Base-by-base conservation (phyloP, 2,888 invertebrate species). In the Pomacea canaliculata region DNA sequence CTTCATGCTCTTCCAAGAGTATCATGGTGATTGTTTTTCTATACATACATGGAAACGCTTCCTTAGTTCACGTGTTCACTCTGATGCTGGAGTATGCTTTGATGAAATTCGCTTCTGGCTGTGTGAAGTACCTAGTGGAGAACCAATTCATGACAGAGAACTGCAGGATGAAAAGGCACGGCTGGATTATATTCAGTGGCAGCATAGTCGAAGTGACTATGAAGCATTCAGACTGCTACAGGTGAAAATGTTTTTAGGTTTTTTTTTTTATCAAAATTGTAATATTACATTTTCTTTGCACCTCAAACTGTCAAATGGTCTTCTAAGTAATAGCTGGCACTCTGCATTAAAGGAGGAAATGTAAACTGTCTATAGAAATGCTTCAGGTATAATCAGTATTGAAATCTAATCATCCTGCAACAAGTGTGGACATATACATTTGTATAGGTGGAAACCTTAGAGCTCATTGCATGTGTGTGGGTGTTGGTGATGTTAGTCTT, bases 21-120 rank as follows among this genome's bases (percentile, higher is more conserved):
- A 86, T n/a, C 89, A 89, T 80, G 88, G 86, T 0, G 85, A 87
- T 16, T 76, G 80, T 56, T 89, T 89, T 76, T 86, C 87, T 3
- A 78, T 88, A 71, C 73, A 84, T 51, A 84, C 85, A 16, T 89
- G 89, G 89, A 80, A 83, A 9, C 48, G 80, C 27, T 89, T 89
- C 78, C 78, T 88, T 12, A 70, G 80, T 3, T 83, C 84, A 7
- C 71, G 89, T 37, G 18, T 75, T 18, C 76, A 76, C 19, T 80
- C 84, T 13, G 77, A 80, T 65, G 78, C 75, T 46, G 85, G 87
- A 78, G 87, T 89, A 7, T 86, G 76, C 72, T 89, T 87, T 83
- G 86, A 88, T 82, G 89, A 89, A 80, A 82, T 89, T 9, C 77
- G 84, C 27, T 76, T 84, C 75, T 88, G 85, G 86, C 77, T 89